Conservation (phyloP, 2,113 vertebrate genomes). For the Syngnathus typhle region DNA sequence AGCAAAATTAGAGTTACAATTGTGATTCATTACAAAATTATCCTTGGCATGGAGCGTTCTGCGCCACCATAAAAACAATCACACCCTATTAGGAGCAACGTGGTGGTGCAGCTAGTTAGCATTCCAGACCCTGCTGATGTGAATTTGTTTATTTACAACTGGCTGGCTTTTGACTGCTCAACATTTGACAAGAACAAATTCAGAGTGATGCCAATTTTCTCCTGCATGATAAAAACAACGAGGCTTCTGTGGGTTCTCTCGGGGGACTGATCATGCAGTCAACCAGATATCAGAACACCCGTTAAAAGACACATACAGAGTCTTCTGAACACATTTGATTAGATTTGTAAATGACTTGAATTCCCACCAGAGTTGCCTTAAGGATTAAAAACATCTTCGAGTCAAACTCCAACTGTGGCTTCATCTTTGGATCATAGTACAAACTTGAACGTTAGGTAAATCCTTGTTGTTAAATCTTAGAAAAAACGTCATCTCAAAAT, state of each 20-base stretch:
- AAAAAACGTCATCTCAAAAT: slow-evolving; percentile 23
- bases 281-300: slow-evolving; percentile 47
- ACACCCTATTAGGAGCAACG: slow-evolving; percentile 45
- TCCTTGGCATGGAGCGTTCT: slow-evolving; percentile 48
- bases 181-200: slow-evolving; percentile 68
- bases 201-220: slow-evolving; percentile 61
- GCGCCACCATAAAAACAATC: slow-evolving; percentile 49
- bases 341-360: slow-evolving; percentile 50
- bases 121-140: slow-evolving; percentile 36
- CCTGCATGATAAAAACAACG: slow-evolving; percentile 54
- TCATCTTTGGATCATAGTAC: slow-evolving; percentile 16
- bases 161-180: slow-evolving; percentile 62
- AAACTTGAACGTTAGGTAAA: slow-evolving; percentile 13
- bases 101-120: slow-evolving; percentile 47
- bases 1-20: slow-evolving; percentile 44
- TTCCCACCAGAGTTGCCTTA: slow-evolving; percentile 45
- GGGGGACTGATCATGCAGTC: slow-evolving; percentile 54
- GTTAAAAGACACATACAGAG: slow-evolving; percentile 50
- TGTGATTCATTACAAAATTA: slow-evolving; percentile 55
- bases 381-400: slow-evolving; percentile 28
- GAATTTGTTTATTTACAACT: slow-evolving; percentile 64
- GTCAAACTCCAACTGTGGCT: slow-evolving; percentile 28
- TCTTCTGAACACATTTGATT: slow-evolving; percentile 61
- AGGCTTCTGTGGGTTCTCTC: slow-evolving; percentile 58
- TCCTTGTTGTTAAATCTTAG: slow-evolving; percentile 33